Base-by-base conservation (phyloP, 2,888 invertebrate genomes). In the Monoplex corrugatus region DNA sequence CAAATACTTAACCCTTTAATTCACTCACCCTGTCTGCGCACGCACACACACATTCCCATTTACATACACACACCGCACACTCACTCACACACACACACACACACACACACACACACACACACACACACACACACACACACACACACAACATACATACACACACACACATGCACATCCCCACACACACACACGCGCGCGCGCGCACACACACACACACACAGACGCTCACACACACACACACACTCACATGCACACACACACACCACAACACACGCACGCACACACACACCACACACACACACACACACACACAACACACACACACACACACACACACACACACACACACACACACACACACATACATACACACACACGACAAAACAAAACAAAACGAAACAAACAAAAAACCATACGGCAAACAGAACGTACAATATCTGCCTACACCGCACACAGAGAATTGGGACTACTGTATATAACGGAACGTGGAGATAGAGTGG, bases 21-120 rank as follows among this genome's bases (percentile, higher is more conserved):
- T n/a, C n/a, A n/a, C n/a, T n/a, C n/a, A n/a, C n/a, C 68, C 13
- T n/a, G 28, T 28, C 5, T n/a, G 28, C 68, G 5, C 68, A 68
- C 28, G 28, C 68, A 68, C 68, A 23, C 28, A n/a, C 68, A 28
- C 68, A n/a, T n/a, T 28, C 16, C 5, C 68, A 68, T n/a, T 5
- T n/a, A 68, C 16, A 28, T n/a, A 32, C 10, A 72, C 68, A n/a
- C 68, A 72, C 68, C 8, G 32, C 68, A n/a, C 68, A 32, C 68
- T 2, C 68, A 72, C 68, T n/a, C 68, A 75, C 75, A 35, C 75
- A 35, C 75, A 75, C 75, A 5, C 75, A 35, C 75, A 75, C 75
- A 75, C 75, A 38, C 75, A 75, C 75, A 38, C 75, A 75, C 75
- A 38, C 75, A 75, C 75, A 13, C 75, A 38, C 75, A 3, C 32